A percentile compares a stretch with the other conserved stretches of the same genome.
Conservation (phyloP, 2,888 invertebrate genomes). For the Ophion ventricosus region DNA sequence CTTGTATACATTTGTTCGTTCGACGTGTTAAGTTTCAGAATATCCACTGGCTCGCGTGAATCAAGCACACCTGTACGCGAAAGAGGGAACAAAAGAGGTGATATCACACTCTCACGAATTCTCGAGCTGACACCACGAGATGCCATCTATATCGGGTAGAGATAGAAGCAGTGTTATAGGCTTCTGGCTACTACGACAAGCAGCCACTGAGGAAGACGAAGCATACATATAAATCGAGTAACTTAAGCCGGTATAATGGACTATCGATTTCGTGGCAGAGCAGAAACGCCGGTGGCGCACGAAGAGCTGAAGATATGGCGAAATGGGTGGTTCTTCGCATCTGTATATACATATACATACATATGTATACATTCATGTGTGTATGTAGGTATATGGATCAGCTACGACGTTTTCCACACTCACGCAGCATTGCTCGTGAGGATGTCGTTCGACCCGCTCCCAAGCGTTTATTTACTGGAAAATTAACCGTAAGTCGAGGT, state of each 20-base stretch:
- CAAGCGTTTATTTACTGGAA: conserved; percentile 75
- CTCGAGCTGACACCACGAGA: conserved; percentile 59
- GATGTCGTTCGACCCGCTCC: conserved; percentile 60
- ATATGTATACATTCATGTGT: conserved; percentile 7
- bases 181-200: conserved; percentile 42
- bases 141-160: conserved; percentile 44
- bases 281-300: conserved; percentile 61
- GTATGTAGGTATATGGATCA: conserved; percentile 29
- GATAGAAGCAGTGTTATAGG: conserved; percentile 34
- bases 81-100: conserved; percentile 27
- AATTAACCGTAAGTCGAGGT: conserved; percentile 73
- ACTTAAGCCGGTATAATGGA: conserved; percentile 79
- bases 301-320: conserved; percentile 50
- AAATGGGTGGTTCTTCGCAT: conserved; percentile 34
- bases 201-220: conserved; percentile 68
- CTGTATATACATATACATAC: conserved; percentile 8
- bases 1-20: background rate
- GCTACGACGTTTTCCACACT: conserved; percentile 43
- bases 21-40: conserved; percentile 41
- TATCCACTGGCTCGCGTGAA: conserved; percentile 34
- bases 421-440: conserved; percentile 48
- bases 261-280: conserved; percentile 76
- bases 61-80: conserved; percentile 29
- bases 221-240: conserved; percentile 76
- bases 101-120: conserved; percentile 58